A percentile compares a stretch with the other conserved stretches of the same genome.
phyloP scores from a whole-genome alignment of 2,797 vertebrate species.

The Chelon labrosus region DNA sequence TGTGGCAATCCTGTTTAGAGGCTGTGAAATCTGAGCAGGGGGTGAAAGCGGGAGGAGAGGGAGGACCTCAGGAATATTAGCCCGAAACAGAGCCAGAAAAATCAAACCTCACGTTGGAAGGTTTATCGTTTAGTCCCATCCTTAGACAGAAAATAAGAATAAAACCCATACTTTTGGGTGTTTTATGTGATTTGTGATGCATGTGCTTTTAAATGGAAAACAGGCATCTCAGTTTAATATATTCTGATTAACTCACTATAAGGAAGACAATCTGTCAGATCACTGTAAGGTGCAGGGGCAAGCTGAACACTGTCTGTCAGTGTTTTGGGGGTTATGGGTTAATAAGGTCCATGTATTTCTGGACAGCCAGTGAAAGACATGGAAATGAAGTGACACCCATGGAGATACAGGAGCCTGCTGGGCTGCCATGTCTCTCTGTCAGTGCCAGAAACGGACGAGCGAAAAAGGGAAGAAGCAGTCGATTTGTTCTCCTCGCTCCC shows the following conservation, averaged over 20 bases:
- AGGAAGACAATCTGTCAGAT: conserved; percentile 11
- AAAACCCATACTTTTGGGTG: not conserved
- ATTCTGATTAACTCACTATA: not conserved
- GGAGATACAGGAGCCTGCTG: conserved; percentile 80
- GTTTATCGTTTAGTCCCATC: not conserved
- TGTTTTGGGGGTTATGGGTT: conserved; percentile 73
- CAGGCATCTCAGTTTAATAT: no score
- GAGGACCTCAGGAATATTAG: conserved; percentile 10
- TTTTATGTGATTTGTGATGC: not conserved
- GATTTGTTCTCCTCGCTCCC: conserved; percentile 77
- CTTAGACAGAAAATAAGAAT: not conserved
- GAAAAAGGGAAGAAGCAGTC: conserved; percentile 72
- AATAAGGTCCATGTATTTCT: conserved; percentile 69
- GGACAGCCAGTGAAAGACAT: conserved; percentile 76
- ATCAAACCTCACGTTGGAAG: not conserved
- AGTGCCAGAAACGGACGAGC: conserved; percentile 66
- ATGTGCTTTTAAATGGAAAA: conserved; percentile 6
- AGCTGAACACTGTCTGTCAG: conserved; percentile 59
- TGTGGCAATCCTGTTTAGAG: conserved; percentile 82
- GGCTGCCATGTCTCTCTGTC: conserved; percentile 74
- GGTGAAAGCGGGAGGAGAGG: conserved; percentile 15
- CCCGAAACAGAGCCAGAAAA: conserved; percentile 2
- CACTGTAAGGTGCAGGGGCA: conserved; percentile 31
- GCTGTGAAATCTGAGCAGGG: conserved; percentile 71
- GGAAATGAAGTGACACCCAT: conserved; percentile 81